Evolutionary conservation across 2,113 vertebrate genomes (phyloP).

Genomic region (Tursiops truncatus): DNA sequence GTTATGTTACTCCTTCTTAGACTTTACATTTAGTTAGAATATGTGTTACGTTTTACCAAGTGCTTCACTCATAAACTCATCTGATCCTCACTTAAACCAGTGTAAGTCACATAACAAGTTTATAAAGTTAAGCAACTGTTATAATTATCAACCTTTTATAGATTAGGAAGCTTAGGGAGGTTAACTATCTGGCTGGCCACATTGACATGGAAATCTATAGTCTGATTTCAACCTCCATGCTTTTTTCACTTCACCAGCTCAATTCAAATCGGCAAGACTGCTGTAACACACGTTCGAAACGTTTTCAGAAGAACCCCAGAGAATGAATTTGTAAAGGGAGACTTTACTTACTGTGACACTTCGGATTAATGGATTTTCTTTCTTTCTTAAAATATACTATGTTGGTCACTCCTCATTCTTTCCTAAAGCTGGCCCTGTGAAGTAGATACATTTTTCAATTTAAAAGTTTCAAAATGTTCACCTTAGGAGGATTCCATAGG

Average conservation of each 20-base stretch:
- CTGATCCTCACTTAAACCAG: neutral
- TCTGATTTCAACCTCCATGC: neutral
- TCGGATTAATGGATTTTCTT: neutral
- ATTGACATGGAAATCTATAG: neutral
- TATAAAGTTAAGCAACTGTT: conserved; percentile 6
- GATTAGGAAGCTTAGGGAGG: neutral
- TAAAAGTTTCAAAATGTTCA: neutral
- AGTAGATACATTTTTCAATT: neutral
- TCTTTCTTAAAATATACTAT: neutral
- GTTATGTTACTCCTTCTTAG: neutral
- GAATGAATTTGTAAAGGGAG: neutral
- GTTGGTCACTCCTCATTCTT: neutral
- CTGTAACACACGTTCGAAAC: neutral
- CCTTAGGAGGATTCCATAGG: neutral
- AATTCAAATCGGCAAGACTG: neutral
- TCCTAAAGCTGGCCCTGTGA: neutral
- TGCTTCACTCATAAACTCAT: neutral
- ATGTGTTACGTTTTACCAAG: neutral
- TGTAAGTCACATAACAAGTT: neutral
- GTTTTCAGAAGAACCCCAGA: neutral
- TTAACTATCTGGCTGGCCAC: neutral
- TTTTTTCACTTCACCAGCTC: neutral
- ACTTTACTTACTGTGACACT: neutral
- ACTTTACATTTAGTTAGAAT: neutral
- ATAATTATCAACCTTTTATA: neutral